A percentile compares a stretch with the other conserved stretches of the same genome.
These are phyloP conservation scores for Scolanthus callimorphus DNA, from an alignment of 92 coral and sea anemone genomes.

Conservation along the genomic window DNA sequence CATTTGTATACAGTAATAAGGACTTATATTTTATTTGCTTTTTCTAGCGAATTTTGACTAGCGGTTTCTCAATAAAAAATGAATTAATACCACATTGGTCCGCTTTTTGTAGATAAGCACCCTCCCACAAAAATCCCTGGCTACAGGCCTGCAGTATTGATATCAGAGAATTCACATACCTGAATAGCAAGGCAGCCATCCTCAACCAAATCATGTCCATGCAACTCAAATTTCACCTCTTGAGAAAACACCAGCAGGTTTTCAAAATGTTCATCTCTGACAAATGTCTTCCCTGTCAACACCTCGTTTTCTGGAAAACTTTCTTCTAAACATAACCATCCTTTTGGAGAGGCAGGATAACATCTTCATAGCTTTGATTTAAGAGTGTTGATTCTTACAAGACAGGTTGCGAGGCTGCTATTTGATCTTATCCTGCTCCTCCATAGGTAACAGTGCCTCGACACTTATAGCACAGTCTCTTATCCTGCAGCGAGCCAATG, in stretches of 20 bases:
- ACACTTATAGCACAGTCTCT: constrained; percentile 97
- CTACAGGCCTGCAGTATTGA: too few relatives aligned
- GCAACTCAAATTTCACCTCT: constrained; percentile 82
- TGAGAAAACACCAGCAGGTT: constrained; percentile 78
- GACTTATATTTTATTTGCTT: too few relatives aligned
- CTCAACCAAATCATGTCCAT: constrained; percentile 73
- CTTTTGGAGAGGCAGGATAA: constrained; percentile 41
- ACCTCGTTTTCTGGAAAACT: constrained; percentile 39
- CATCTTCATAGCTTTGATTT: constrained; percentile 53
- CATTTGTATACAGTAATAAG: too few relatives aligned
- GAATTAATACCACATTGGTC: too few relatives aligned
- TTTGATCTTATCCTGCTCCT: constrained; percentile 87
- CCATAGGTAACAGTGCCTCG: constrained; percentile 93
- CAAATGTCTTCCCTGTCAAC: constrained; percentile 55
- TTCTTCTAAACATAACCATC: constrained; percentile 71
- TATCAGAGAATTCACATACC: too few relatives aligned
- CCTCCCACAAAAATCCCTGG: too few relatives aligned
- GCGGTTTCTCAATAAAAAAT: too few relatives aligned
- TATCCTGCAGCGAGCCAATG: constrained; percentile 87
- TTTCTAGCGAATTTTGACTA: too few relatives aligned
- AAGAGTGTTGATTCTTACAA: constrained; percentile 77
- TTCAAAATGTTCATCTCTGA: constrained; percentile 82
- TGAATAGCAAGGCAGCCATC: constrained; percentile 81
- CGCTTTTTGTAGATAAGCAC: too few relatives aligned
- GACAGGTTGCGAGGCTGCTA: constrained; percentile 90